These are phyloP conservation scores for Microctenopoma lineatum DNA, from an alignment of 2,797 vertebrate genomes.

Conservation along the genomic window DNA sequence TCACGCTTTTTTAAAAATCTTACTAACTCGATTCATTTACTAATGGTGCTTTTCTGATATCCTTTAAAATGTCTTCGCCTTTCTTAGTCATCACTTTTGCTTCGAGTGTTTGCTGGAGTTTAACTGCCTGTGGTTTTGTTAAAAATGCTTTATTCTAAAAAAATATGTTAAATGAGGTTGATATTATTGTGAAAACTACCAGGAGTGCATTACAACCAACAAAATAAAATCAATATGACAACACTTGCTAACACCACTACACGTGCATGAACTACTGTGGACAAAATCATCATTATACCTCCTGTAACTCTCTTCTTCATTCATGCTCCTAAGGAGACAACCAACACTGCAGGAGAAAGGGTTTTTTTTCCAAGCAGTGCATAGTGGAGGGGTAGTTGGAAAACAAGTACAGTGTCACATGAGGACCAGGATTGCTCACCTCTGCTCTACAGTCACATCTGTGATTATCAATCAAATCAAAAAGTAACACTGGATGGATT, in stretches of 20 bases:
- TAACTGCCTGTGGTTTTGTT: constrained; percentile 28
- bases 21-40: constrained; percentile 22
- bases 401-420: no score
- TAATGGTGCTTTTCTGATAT: constrained; percentile 27
- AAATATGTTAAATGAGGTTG: neutral
- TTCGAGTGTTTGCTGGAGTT: constrained; percentile 15
- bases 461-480: no score
- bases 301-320: constrained; percentile 1
- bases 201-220: neutral
- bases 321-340: neutral
- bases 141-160: constrained; percentile 16
- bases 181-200: neutral
- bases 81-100: constrained; percentile 27
- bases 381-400: no score
- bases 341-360: neutral
- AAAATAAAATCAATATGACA: neutral
- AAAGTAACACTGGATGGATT: no score
- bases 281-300: neutral
- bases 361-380: no score
- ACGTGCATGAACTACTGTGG: neutral
- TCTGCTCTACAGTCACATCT: no score
- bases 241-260: no score
- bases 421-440: no score
- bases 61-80: constrained; percentile 33
- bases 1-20: constrained; percentile 22